Evolutionary conservation across 2,113 vertebrate genomes (phyloP).

Genomic region (Pleuronectes platessa): DNA sequence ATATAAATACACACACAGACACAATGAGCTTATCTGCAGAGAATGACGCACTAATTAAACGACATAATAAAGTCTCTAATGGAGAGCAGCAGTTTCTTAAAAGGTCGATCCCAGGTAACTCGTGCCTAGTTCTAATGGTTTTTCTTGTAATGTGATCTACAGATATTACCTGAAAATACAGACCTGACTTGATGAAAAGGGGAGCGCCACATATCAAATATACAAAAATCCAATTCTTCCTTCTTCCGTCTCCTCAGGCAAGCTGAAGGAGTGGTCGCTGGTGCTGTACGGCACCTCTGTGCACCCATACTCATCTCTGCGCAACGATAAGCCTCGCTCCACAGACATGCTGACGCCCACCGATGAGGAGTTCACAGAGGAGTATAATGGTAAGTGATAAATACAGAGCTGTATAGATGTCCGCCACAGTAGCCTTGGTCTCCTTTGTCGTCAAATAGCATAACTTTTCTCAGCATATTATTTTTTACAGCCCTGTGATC

Average conservation of each 20-base stretch:
- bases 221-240: background rate
- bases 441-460: background rate
- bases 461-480: background rate
- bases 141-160: too few relatives aligned
- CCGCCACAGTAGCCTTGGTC: background rate
- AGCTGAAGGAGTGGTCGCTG: slow-evolving; percentile 98
- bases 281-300: slow-evolving; percentile 95
- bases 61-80: too few relatives aligned
- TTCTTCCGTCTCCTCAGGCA: slow-evolving; percentile 82
- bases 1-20: background rate
- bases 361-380: slow-evolving; percentile 92
- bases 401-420: background rate
- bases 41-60: too few relatives aligned
- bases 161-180: slow-evolving; percentile 3
- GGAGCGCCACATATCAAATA: too few relatives aligned
- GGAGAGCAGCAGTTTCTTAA: too few relatives aligned
- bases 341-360: slow-evolving; percentile 74
- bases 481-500: slow-evolving; percentile 21
- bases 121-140: too few relatives aligned
- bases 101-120: too few relatives aligned
- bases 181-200: too few relatives aligned
- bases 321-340: slow-evolving; percentile 89
- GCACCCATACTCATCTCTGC: slow-evolving; percentile 91
- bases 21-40: slow-evolving; percentile 10
- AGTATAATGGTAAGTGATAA: slow-evolving; percentile 88